These are phyloP conservation scores for Synchiropus splendidus DNA, from an alignment of 2,113 vertebrate species.

Conservation along the genomic window DNA sequence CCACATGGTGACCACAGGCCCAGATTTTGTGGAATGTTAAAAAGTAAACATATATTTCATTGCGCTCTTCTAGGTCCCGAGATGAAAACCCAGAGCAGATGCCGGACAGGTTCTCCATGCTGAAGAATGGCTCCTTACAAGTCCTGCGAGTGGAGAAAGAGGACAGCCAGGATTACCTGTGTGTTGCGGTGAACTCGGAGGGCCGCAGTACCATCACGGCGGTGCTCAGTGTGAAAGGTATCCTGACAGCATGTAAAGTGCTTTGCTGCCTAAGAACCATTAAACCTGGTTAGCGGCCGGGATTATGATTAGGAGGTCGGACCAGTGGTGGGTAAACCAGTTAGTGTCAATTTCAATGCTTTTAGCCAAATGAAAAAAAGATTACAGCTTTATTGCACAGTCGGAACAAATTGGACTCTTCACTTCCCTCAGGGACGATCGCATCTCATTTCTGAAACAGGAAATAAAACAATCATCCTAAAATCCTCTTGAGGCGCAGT, in stretches of 20 bases:
- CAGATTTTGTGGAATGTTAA: neutral
- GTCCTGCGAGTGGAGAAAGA: constrained; percentile 63
- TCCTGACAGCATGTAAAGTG: constrained; percentile 9
- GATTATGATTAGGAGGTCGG: neutral
- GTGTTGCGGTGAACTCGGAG: constrained; percentile 71
- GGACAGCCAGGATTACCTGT: constrained; percentile 77
- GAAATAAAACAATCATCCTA: too few species aligned
- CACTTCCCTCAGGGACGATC: too few species aligned
- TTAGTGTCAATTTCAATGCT: neutral
- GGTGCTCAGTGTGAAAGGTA: constrained; percentile 84
- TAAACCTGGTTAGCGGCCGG: neutral
- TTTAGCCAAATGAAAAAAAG: constrained; percentile 1
- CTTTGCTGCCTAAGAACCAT: constrained; percentile 3
- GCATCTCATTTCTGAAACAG: too few species aligned
- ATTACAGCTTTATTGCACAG: too few species aligned
- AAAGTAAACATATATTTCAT: constrained; percentile 15
- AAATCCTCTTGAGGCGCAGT: too few species aligned
- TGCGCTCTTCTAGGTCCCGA: constrained; percentile 65
- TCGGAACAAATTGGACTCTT: too few species aligned
- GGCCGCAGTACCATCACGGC: constrained; percentile 71
- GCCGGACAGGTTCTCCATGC: constrained; percentile 41
- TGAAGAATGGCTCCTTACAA: constrained; percentile 72
- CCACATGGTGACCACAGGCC: too few species aligned
- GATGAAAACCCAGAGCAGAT: constrained; percentile 60
- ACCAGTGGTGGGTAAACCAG: neutral